Evolutionary conservation across 2,113 vertebrate genomes (phyloP), one percentile per base, ranked within the genome.

Genomic region (Lutjanus erythropterus): DNA sequence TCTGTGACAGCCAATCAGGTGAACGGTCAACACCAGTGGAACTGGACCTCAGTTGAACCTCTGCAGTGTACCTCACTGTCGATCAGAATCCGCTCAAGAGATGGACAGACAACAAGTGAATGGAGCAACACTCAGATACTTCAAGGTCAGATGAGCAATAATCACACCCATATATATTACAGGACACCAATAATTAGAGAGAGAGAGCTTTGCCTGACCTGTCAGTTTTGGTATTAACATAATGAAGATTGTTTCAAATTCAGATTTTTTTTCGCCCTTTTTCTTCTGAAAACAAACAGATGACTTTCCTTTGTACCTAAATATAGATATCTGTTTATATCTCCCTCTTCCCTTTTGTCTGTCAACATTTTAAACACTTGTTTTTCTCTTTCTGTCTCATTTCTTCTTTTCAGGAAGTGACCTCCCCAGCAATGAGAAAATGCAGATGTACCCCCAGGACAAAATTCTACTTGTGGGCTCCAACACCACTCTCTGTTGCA

Each of bases 61-160:
- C 84, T 96, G 41, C 76, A 95, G 66, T 96, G 95, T 75, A 93
- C 93, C 35, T 95, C 95, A 0, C 89, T 93, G 84, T 94, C 93
- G 0, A 35, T 94, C 65, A 78, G 52, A 41, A 58, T 96, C 65
- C 84, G 95, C 71, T 93, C 94, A n/a, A 87, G 86, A 88, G 75
- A 86, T 27, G 85, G 78, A n/a, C 50, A 88, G 4, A 2, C 33
- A 5, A 81, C 83, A 47, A 94, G 94, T 65, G 80, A 84, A 56
- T 96, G 95, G 95, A 95, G 93, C 78, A 29, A 53, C 37, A 75
- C 75, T 39, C 19, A 79, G 61, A 90, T 77, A 50, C 81, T 86
- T 62, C 71, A 75, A 86, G 91, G 91, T 93, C 27, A 91, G 80
- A 53, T 18, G 21, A n/a, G 58, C 2, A 8, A 0, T 27, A n/a